Conservation (phyloP, 2,797 vertebrate genomes). For the Protonibea diacanthus region DNA sequence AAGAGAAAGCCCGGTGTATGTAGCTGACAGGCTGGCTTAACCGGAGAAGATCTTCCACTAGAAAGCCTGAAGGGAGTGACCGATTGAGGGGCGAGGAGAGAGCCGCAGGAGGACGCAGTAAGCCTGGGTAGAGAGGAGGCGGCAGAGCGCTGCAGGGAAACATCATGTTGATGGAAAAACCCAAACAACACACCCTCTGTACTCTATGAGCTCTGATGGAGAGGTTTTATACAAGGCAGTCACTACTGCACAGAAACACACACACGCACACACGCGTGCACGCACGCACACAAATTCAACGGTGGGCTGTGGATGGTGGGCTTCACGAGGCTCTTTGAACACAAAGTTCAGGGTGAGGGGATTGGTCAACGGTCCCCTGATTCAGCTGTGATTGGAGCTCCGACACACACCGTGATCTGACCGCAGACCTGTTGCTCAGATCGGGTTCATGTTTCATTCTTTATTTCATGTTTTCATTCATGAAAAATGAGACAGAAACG, state of each 20-base stretch:
- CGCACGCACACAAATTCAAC: conserved; percentile 59
- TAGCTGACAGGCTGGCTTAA: conserved; percentile 88
- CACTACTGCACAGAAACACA: conserved; percentile 11
- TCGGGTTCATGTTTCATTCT: too few species aligned
- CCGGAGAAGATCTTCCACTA: conserved; percentile 94
- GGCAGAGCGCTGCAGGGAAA: conserved; percentile 92
- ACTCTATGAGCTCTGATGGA: neutral
- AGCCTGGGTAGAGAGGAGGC: conserved; percentile 91
- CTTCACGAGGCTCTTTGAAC: conserved; percentile 88
- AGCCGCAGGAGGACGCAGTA: conserved; percentile 88
- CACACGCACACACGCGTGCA: conserved; percentile 71
- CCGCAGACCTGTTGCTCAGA: conserved; percentile 34
- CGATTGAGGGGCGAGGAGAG: conserved; percentile 89
- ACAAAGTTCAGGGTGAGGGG: conserved; percentile 72
- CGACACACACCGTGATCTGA: conserved; percentile 49
- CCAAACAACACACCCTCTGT: neutral
- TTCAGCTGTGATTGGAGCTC: conserved; percentile 91
- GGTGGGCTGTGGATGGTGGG: conserved; percentile 73
- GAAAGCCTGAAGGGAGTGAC: conserved; percentile 89
- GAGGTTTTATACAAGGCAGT: conserved; percentile 58
- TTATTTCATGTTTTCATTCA: neutral
- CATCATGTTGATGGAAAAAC: conserved; percentile 85
- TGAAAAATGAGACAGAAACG: neutral
- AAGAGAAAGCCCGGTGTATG: conserved; percentile 85
- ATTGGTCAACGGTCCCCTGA: conserved; percentile 84